Base-by-base conservation (phyloP, 2,113 vertebrate species). In the Nothobranchius kuhntae region DNA sequence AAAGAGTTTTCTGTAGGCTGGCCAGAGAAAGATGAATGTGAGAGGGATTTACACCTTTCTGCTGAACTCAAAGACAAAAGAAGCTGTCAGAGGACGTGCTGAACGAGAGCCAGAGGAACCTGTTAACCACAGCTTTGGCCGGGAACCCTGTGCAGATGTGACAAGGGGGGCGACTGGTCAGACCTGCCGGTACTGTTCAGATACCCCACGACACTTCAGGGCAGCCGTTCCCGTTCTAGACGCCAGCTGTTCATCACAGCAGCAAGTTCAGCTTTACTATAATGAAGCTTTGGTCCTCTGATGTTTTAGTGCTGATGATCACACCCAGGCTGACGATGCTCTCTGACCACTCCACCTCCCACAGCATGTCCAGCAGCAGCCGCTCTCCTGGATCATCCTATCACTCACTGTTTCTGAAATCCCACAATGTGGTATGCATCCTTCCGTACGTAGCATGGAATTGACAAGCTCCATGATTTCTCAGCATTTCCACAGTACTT, bases 111-210 rank as follows among this genome's bases (percentile, higher is more conserved):
- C 88, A 58, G 75, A 71, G 61, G 77, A 92, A 91, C 85, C 82
- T 68, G 9, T 73, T 82, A 85, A 80, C 89, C 78, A 75, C 77
- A 85, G 84, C 89, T 81, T 86, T 82, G 94, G 92, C 92, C 80
- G 67, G 86, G 78, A 91, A 87, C 91, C 89, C 90, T 91, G 86
- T 94, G 92, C 87, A 70, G 21, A 80, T 71, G 85, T 59, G 36
- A 7, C 4, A 7, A 38, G 36, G 38, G 9, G 38, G 38, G 38
- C 1, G 9, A 40, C 56, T 17, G 38, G 45, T 55, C 57, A 15
- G 21, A 30, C 17, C 14, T 58, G 60, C 53, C 36, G 15, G 14
- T 48, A 11, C 47, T 8, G 6, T 6, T n/a, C 15, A n/a, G 14
- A 7, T 48, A 8, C 6, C 4, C 38, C 38, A 40, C 38, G 38